Conservation (phyloP, 2,797 vertebrate genomes). For the Sciaenops ocellatus region DNA sequence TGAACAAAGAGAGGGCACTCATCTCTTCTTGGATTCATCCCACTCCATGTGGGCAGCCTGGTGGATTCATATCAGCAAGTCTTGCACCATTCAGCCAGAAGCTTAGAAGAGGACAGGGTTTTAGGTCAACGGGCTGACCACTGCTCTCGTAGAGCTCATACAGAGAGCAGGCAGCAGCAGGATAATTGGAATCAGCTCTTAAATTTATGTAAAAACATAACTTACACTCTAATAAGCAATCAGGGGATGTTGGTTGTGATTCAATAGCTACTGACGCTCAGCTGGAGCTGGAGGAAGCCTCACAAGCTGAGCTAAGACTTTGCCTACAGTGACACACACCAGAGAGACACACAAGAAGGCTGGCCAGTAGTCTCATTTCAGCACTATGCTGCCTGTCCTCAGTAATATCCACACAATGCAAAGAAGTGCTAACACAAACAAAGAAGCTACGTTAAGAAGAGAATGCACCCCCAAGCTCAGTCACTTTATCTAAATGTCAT, state of each 20-base stretch:
- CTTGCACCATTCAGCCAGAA: conserved; percentile 54
- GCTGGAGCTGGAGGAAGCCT: conserved; percentile 37
- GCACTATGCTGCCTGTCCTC: conserved; percentile 52
- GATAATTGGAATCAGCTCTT: conserved; percentile 45
- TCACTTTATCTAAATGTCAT: conserved; percentile 58
- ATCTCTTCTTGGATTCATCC: conserved; percentile 54
- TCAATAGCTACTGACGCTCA: conserved; percentile 26
- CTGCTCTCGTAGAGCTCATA: conserved; percentile 40
- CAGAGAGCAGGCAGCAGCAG: conserved; percentile 30
- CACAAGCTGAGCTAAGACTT: conserved; percentile 30
- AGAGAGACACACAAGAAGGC: conserved; percentile 43
- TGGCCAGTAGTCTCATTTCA: conserved; percentile 45
- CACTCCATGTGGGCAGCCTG: conserved; percentile 61
- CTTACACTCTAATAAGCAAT: conserved; percentile 41
- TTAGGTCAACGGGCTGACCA: conserved; percentile 50
- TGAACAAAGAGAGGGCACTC: conserved; percentile 64
- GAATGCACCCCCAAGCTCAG: conserved; percentile 43
- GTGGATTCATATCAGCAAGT: conserved; percentile 65
- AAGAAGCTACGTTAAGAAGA: conserved; percentile 38
- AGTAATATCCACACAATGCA: conserved; percentile 53
- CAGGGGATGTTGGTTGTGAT: conserved; percentile 23
- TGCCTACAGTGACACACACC: conserved; percentile 48
- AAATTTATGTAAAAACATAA: conserved; percentile 46
- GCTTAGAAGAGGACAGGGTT: conserved; percentile 53
- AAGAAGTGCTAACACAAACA: conserved; percentile 63